These are phyloP conservation scores for Heterodera carotae DNA, from an alignment of 1,140 invertebrate species.

Conservation along the genomic window DNA sequence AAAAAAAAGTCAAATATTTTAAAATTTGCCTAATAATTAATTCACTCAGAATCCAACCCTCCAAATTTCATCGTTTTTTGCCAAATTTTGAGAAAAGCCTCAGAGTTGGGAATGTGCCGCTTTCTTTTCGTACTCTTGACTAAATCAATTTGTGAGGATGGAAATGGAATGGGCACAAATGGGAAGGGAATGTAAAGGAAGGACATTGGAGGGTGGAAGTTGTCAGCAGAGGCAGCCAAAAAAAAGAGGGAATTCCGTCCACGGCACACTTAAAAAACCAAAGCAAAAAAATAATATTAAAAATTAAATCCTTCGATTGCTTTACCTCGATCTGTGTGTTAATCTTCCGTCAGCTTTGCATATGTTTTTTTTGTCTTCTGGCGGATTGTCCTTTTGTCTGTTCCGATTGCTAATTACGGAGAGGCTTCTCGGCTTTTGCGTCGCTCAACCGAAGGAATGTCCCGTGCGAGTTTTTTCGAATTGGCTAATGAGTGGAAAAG, in stretches of 20 bases:
- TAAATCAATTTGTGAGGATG: slow-evolving; percentile 15
- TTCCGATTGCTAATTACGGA: background rate
- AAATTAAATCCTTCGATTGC: background rate
- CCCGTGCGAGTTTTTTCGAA: slow-evolving; percentile 6
- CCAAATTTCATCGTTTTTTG: background rate
- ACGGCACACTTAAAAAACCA: background rate
- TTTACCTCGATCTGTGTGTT: no score
- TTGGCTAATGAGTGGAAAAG: background rate
- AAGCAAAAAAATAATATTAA: background rate
- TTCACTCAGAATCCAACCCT: background rate
- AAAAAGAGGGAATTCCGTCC: background rate
- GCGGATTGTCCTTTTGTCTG: background rate
- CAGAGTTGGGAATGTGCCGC: no score
- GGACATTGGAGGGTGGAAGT: background rate
- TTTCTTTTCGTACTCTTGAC: no score
- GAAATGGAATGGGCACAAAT: slow-evolving; percentile 2
- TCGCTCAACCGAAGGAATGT: background rate
- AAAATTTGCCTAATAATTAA: no score
- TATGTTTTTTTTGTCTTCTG: background rate
- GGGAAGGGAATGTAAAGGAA: slow-evolving; percentile 1
- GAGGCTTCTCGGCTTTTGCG: background rate
- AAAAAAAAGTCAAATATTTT: no score
- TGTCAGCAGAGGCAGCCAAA: background rate
- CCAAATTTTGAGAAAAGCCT: no score
- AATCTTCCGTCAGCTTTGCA: no score